phyloP scores from a whole-genome alignment of 2,113 vertebrate genomes.

The Lucifuga dentata region DNA sequence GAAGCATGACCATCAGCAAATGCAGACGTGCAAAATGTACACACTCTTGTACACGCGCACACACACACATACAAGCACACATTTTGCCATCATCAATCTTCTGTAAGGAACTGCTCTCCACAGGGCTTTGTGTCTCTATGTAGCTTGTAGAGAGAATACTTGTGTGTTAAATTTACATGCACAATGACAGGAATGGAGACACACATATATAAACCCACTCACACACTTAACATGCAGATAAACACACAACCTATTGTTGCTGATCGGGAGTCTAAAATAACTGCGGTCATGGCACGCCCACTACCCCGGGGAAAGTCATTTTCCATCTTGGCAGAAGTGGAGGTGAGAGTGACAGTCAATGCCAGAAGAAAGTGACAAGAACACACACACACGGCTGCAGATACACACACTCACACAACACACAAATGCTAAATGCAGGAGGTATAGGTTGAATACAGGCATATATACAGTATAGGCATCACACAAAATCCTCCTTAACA shows the following conservation, averaged over 20 bases:
- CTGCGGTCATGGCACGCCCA: constrained; percentile 54
- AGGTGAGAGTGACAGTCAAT: constrained; percentile 31
- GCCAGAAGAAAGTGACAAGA: background rate
- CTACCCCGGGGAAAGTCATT: constrained; percentile 29
- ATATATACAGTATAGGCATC: too few relatives aligned
- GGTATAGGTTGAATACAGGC: too few relatives aligned
- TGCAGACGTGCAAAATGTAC: constrained; percentile 6
- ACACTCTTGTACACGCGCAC: constrained; percentile 2
- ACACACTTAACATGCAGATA: constrained; percentile 28
- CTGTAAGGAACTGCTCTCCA: constrained; percentile 12
- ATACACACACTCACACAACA: constrained; percentile 1
- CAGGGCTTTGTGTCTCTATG: constrained; percentile 14
- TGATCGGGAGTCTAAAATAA: constrained; percentile 17
- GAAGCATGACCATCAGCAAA: constrained; percentile 44
- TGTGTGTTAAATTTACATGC: constrained; percentile 3
- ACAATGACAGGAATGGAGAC: constrained; percentile 32
- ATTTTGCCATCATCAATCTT: constrained; percentile 33
- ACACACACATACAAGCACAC: background rate
- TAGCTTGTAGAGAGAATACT: constrained; percentile 5
- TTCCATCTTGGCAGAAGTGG: constrained; percentile 39
- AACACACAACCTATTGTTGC: constrained; percentile 20
- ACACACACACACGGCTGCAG: too few relatives aligned
- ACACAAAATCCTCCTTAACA: too few relatives aligned
- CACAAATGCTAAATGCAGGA: too few relatives aligned
- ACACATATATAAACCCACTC: constrained; percentile 3